These are phyloP conservation scores for Artibeus lituratus DNA, from an alignment of 2,797 vertebrate genomes.

Conservation along the genomic window DNA sequence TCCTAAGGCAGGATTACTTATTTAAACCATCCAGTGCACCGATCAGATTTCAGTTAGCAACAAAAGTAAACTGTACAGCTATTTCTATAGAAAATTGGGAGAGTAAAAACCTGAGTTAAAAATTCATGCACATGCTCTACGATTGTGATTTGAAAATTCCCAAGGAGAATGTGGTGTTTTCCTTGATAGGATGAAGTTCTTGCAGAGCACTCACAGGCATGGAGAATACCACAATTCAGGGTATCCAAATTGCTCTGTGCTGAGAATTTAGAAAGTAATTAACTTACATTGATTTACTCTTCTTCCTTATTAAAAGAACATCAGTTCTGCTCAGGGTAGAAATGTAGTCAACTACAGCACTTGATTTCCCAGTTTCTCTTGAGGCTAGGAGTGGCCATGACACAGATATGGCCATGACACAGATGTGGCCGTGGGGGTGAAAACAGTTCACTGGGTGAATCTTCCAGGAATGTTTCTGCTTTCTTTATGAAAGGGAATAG, in stretches of 20 bases:
- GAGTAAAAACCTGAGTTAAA: background rate
- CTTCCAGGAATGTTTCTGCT: background rate
- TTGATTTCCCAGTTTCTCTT: background rate
- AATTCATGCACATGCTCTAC: background rate
- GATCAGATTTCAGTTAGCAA: background rate
- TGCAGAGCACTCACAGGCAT: background rate
- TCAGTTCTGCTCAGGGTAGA: background rate
- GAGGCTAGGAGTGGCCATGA: background rate
- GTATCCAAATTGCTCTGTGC: background rate
- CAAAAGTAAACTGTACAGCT: background rate
- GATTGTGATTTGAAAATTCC: background rate
- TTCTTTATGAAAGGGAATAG: background rate
- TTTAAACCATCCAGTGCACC: slow-evolving; percentile 17
- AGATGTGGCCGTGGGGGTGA: background rate
- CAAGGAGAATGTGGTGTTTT: background rate
- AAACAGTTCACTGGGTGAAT: background rate
- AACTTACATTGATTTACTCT: background rate
- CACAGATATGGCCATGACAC: background rate
- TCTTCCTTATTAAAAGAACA: background rate
- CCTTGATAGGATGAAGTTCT: background rate
- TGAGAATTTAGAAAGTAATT: background rate
- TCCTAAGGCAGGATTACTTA: slow-evolving; percentile 5
- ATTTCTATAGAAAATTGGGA: background rate
- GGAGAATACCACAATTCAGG: background rate
- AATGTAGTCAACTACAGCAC: background rate